Evolutionary conservation across 2,113 vertebrate genomes (phyloP).

Genomic region (Thamnaconus septentrionalis): DNA sequence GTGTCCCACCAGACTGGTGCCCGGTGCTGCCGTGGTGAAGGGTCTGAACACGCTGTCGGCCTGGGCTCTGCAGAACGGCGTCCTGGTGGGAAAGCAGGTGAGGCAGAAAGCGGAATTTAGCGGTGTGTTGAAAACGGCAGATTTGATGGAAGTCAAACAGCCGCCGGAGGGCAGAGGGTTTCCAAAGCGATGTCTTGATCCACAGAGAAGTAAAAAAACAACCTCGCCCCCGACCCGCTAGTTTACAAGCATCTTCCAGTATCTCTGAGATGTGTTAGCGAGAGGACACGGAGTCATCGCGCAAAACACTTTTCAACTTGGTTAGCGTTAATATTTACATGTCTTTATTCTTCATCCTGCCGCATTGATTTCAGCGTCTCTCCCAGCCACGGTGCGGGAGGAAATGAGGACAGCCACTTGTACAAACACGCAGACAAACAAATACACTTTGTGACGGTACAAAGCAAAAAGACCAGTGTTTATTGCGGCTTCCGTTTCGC

Average conservation of each 20-base stretch:
- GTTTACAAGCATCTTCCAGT: too few relatives aligned
- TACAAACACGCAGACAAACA: slow-evolving; percentile 50
- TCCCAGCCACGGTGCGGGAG: slow-evolving; percentile 21
- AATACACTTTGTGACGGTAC: slow-evolving; percentile 55
- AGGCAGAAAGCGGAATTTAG: slow-evolving; percentile 72
- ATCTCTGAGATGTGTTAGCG: slow-evolving; percentile 15
- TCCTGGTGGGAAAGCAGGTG: slow-evolving; percentile 77
- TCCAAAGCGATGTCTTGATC: slow-evolving; percentile 20
- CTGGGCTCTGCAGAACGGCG: slow-evolving; percentile 90
- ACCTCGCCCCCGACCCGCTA: too few relatives aligned
- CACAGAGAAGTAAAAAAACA: slow-evolving; percentile 11
- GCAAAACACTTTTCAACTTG: not conserved
- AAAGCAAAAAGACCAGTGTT: slow-evolving; percentile 61
- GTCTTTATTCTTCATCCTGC: slow-evolving; percentile 31
- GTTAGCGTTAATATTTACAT: slow-evolving; percentile 11
- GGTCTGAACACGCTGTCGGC: slow-evolving; percentile 92
- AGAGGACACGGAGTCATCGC: not conserved
- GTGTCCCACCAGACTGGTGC: slow-evolving; percentile 76
- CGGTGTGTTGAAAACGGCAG: slow-evolving; percentile 24
- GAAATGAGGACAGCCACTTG: slow-evolving; percentile 40
- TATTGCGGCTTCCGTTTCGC: slow-evolving; percentile 54
- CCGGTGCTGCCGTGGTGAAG: slow-evolving; percentile 83
- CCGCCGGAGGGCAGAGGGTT: too few relatives aligned
- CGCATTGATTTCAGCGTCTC: slow-evolving; percentile 47
- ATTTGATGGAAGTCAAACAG: slow-evolving; percentile 19